phyloP scores from a whole-genome alignment of 1,140 invertebrate genomes.

The Panagrolaimus sp. region DNA sequence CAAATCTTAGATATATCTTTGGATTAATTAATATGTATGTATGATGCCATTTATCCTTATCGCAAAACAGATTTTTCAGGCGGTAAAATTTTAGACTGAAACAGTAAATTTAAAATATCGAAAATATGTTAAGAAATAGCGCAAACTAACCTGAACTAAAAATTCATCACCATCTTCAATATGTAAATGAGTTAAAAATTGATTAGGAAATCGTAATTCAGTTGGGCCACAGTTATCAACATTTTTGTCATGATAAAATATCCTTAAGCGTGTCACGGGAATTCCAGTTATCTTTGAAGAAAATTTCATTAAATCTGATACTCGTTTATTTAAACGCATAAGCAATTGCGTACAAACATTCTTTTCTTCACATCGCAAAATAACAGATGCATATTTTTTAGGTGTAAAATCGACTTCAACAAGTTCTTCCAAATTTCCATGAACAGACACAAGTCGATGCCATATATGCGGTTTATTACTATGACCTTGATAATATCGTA shows the following conservation, averaged over 20 bases:
- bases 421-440: constrained; percentile 29
- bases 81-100: constrained; percentile 10
- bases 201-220: constrained; percentile 26
- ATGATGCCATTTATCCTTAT: neutral
- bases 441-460: constrained; percentile 16
- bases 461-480: constrained; percentile 21
- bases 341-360: constrained; percentile 14
- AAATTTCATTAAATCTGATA: constrained; percentile 24
- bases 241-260: constrained; percentile 21
- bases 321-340: constrained; percentile 21
- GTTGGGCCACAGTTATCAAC: constrained; percentile 13
- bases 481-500: constrained; percentile 21
- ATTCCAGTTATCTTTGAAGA: constrained; percentile 20
- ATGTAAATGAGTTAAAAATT: constrained; percentile 19
- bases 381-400: constrained; percentile 19
- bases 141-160: constrained; percentile 21
- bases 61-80: constrained; percentile 15
- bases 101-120: neutral
- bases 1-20: neutral
- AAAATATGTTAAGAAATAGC: no score
- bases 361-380: constrained; percentile 25
- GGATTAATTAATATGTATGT: neutral
- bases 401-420: constrained; percentile 30
- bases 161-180: constrained; percentile 31
- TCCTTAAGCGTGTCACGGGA: constrained; percentile 18